phyloP scores from a whole-genome alignment of 1,140 invertebrate genomes.

The Drosophila tropicalis region DNA sequence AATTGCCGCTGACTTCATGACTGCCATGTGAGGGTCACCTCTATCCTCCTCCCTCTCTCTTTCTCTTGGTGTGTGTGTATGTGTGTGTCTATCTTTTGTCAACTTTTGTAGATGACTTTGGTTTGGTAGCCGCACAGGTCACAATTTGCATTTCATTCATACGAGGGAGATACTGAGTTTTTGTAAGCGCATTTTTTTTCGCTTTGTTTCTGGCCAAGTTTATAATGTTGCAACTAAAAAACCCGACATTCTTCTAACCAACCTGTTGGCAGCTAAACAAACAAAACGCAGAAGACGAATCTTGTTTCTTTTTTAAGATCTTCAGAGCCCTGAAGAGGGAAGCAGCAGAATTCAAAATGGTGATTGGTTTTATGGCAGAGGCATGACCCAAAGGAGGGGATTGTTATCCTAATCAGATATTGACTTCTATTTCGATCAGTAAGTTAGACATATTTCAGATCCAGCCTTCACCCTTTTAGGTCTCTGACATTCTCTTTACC shows the following conservation, averaged over 20 bases:
- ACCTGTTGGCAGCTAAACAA: slow-evolving; percentile 7
- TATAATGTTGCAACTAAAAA: not conserved
- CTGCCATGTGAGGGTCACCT: slow-evolving; percentile 25
- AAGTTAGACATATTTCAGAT: too few relatives aligned
- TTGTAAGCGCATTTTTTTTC: not conserved
- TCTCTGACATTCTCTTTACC: not conserved
- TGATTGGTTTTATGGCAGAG: not conserved
- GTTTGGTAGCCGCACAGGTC: slow-evolving; percentile 18
- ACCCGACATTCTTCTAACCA: not conserved
- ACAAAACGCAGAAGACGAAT: slow-evolving; percentile 51
- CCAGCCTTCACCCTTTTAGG: too few relatives aligned
- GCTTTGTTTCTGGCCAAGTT: not conserved
- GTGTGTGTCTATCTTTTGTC: slow-evolving; percentile 36
- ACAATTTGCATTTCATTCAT: slow-evolving; percentile 37
- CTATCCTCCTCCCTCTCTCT: not conserved
- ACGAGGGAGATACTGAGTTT: not conserved
- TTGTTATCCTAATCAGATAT: too few relatives aligned
- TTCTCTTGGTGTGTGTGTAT: slow-evolving; percentile 11
- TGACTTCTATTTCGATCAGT: too few relatives aligned
- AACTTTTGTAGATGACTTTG: slow-evolving; percentile 20
- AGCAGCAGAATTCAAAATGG: slow-evolving; percentile 28
- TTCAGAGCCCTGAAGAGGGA: slow-evolving; percentile 48
- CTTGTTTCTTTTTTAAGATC: slow-evolving; percentile 36
- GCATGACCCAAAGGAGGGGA: not conserved
- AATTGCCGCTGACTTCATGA: slow-evolving; percentile 81